Evolutionary conservation across 2,797 vertebrate species (phyloP), one percentile per base, ranked within the genome.

Genomic region (Leucoraja ocellata): DNA sequence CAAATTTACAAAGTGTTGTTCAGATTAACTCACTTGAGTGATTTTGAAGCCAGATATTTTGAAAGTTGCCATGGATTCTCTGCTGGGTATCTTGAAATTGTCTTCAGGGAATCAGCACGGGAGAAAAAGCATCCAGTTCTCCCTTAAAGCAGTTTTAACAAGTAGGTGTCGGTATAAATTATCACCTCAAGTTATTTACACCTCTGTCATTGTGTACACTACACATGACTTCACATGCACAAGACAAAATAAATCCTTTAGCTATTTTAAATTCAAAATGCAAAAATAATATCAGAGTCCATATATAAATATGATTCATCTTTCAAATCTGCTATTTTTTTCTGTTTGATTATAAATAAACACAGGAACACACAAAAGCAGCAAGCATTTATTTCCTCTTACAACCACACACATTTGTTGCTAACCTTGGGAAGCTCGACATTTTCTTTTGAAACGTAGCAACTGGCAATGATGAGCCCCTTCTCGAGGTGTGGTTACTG

Each of bases 391-490:
- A 68, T n/a, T 88, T 65, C 61, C 84, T 36, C 84, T 88, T 88
- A n/a, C n/a, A 88, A 68, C 84, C 63, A 63, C 28, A 88, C 84
- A 68, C n/a, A 21, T 88, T 88, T 21, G 84, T 88, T 88, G 84
- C 63, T 68, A 88, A 36, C 14, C n/a, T 88, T 21, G 63, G 83
- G 84, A 65, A 18, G n/a, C 28, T 65, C n/a, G 8, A 23, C 2
- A 21, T 8, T 65, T 63, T 68, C 61, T 88, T 32, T 36, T 32
- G 68, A 65, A 21, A 88, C 84, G 68, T 88, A 88, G 84, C 84
- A 88, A 88, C 84, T 21, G 84, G 68, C n/a, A 3, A 65, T 36
- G n/a, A 88, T 63, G 84, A 68, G 65, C 61, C 63, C 63, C 4
- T 1, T 88, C 84, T 88, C 61, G 32, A 65, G 84, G 61, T 88